Percentiles rank a stretch among this genome's conserved stretches.
phyloP scores from a whole-genome alignment of 2,113 vertebrate species.

The Hemiprocne comata region DNA sequence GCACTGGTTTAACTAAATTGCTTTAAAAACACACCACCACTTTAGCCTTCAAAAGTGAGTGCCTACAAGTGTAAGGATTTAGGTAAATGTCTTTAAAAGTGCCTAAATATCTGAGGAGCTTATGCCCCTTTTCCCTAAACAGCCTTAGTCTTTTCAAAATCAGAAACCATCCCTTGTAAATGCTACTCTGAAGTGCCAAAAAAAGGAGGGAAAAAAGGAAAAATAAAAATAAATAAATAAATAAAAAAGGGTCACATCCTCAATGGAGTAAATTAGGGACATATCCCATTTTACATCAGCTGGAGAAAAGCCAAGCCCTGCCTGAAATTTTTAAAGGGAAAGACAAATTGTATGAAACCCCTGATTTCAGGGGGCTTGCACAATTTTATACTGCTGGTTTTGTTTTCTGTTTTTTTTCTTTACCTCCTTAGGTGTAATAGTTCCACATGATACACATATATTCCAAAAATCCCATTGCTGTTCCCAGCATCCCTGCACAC shows the following conservation, averaged over 20 bases:
- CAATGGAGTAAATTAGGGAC: background rate
- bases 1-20: constrained; percentile 72
- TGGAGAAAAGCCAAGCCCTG: background rate
- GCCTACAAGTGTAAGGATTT: constrained; percentile 56
- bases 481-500: background rate
- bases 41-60: constrained; percentile 60
- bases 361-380: accelerated
- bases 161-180: constrained; percentile 32
- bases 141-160: constrained; percentile 9
- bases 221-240: background rate
- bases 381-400: background rate
- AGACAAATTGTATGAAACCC: background rate
- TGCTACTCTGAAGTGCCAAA: background rate
- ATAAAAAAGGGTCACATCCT: background rate
- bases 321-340: background rate
- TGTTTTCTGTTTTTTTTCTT: background rate
- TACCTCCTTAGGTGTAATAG: background rate
- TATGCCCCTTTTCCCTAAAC: constrained; percentile 38
- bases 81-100: constrained; percentile 64
- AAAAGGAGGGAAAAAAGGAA: background rate
- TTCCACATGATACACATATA: background rate
- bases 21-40: constrained; percentile 69
- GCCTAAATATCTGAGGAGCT: constrained; percentile 60
- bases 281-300: background rate
- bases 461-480: background rate